Base-by-base conservation (phyloP, 1,140 invertebrate genomes). In the Acromyrmex charruanus region DNA sequence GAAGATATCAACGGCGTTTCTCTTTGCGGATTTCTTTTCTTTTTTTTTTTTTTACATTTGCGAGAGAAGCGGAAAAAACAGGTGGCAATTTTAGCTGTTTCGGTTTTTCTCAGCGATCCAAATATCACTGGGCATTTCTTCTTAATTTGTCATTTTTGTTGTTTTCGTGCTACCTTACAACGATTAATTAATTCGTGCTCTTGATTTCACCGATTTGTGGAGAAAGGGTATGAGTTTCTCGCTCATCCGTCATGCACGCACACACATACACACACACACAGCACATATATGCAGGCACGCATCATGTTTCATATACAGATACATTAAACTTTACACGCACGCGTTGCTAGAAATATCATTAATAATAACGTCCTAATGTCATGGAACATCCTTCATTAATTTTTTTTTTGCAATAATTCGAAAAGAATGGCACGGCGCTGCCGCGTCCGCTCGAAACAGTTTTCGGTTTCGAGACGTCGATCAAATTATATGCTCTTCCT, bases 371-470 rank as follows among this genome's bases (percentile, higher is more conserved):
- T 77, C 86, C 85, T 93, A 93, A 93, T 93, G 93, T 94, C 93
- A 93, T 94, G 94, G 91, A 94, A 94, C 91, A 93, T 90, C 87
- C 82, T 91, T 92, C 88, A 90, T 87, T 77, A 85, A 88, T 59
- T 88, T 86, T 91, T 28, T 77, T 63, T 49, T 80, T 85, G 55
- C 72, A 55, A 16, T 77, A 77, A 58, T 55, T 65, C 74, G 74
- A 86, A 86, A 86, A 65, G 44, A 81, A 65, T n/a, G 25, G 72
- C 55, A 77, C 84, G 25, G 16, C 39, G 74, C 44, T 79, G 74
- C 63, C 86, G 59, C 16, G 84, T 39, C n/a, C 39, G n/a, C 21
- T 77, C 72, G 49, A 65, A 74, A 85, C 18, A 58, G 14, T 25
- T 51, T 39, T 66, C 21, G 25, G 35, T 16, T 71, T 18, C 25